Conservation (phyloP, 2,888 invertebrate species). For the Pammene fasciana region DNA sequence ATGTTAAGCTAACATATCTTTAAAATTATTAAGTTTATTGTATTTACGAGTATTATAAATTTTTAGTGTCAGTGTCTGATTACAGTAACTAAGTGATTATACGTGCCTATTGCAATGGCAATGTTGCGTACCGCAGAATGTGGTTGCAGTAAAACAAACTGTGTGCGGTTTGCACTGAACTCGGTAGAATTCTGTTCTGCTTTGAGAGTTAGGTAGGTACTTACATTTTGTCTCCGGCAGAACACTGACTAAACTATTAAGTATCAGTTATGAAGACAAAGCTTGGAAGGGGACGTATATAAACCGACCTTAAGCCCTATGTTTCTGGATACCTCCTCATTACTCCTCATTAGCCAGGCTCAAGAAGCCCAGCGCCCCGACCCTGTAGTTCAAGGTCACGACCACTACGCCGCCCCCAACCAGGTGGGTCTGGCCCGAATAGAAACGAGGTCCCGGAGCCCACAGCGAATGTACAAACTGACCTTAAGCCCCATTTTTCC, state of each 20-base stretch:
- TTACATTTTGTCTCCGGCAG: no score
- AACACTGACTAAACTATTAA: no score
- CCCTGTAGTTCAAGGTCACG: conserved; percentile 85
- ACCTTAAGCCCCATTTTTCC: conserved; percentile 88
- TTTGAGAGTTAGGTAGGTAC: no score
- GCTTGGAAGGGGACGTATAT: no score
- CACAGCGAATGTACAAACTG: conserved; percentile 73
- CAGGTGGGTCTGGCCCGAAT: conserved; percentile 85
- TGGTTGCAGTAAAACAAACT: conserved; percentile 4
- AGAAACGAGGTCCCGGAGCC: conserved; percentile 85
- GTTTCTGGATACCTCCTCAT: conserved; percentile 86
- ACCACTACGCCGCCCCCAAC: conserved; percentile 85
- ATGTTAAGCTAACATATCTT: no score
- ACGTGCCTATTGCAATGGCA: background rate
- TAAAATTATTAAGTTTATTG: no score
- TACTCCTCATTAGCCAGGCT: conserved; percentile 85
- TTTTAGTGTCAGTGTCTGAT: background rate
- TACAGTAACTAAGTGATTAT: conserved; percentile 3
- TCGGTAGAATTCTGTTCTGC: background rate
- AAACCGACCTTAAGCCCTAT: conserved; percentile 83
- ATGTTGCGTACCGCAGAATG: conserved; percentile 7
- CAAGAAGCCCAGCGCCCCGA: conserved; percentile 85
- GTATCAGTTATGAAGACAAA: no score
- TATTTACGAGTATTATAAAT: no score
- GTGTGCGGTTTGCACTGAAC: background rate